Evolutionary conservation across 2,113 vertebrate species (phyloP), one percentile per base, ranked within the genome.

Genomic region (Mungos mungo): DNA sequence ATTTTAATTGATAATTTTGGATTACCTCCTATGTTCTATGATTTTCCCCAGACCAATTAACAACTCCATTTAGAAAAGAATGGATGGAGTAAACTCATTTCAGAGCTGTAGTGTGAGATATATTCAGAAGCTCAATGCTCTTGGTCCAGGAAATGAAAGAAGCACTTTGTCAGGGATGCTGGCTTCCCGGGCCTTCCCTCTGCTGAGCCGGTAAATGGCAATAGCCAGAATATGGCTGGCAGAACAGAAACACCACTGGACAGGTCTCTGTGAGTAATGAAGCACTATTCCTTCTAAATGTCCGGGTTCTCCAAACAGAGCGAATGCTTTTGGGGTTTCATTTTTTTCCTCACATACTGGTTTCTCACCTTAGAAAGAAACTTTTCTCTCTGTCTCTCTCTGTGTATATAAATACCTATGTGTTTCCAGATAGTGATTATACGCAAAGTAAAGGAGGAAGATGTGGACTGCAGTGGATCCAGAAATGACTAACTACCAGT

Each of bases 371-470:
- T 57, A 45, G 65, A 76, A 63, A 80, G 19, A 66, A 65, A 65
- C 27, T 0, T 65, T 14, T 54, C 54, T 54, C 18, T 54, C 38
- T 76, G 52, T 54, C 52, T 54, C 52, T 54, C 52, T 54, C 52
- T 54, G 13, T 76, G 72, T 76, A 31, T 50, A 25, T 21, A 10
- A 57, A 57, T 57, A 57, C 18, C 54, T 19, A 27, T 13, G 9
- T 47, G 38, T 88, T 97, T 88, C 54, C 45, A 88, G 45, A 68
- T 15, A 60, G 27, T 65, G 35, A 69, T 60, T 71, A 45, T 35
- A 95, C 80, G n/a, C 19, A 35, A 77, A 86, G 41, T 57, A 91
- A 88, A 90, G 84, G 65, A 92, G 68, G 31, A 93, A 84, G 31
- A 29, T 33, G 3, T 77, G 41, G 72, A 29, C 3, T 65, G 27